These are phyloP conservation scores for Antidorcas marsupialis DNA, from an alignment of 2,113 vertebrate genomes.

Conservation along the genomic window DNA sequence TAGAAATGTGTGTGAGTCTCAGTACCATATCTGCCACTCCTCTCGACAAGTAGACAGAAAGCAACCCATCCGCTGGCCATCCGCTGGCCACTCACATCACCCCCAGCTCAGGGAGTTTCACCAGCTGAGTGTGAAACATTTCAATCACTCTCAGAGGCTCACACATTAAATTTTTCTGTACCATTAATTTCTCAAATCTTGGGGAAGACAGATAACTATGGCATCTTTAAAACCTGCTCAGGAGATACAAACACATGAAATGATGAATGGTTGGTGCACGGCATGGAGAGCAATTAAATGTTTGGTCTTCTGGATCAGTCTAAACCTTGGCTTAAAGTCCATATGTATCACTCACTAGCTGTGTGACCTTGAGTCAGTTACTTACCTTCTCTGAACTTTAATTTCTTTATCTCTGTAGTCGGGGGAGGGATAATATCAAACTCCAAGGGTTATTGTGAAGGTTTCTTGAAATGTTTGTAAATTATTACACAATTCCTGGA, in stretches of 20 bases:
- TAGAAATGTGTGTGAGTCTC: not conserved
- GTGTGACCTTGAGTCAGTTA: not conserved
- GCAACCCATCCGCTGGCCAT: too few species aligned
- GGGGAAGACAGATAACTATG: not conserved
- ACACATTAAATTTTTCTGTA: not conserved
- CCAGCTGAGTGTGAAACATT: not conserved
- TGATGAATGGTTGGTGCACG: not conserved
- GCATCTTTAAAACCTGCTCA: not conserved
- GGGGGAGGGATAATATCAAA: not conserved
- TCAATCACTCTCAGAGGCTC: not conserved
- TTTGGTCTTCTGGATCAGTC: not conserved
- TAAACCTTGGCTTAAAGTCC: not conserved
- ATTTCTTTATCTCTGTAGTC: not conserved
- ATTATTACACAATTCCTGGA: not conserved
- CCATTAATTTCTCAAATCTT: not conserved
- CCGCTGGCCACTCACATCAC: fast-evolving
- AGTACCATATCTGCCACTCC: not conserved
- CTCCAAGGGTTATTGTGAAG: not conserved
- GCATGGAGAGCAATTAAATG: not conserved
- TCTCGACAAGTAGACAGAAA: not conserved
- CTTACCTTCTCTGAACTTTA: not conserved
- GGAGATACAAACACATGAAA: not conserved
- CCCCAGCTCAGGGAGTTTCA: too few species aligned
- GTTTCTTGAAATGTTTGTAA: not conserved
- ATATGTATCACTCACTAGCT: not conserved